These are phyloP conservation scores for Bolinopsis microptera DNA, from an alignment of 37 sponge, comb jelly and placozoan genomes.

Conservation along the genomic window DNA sequence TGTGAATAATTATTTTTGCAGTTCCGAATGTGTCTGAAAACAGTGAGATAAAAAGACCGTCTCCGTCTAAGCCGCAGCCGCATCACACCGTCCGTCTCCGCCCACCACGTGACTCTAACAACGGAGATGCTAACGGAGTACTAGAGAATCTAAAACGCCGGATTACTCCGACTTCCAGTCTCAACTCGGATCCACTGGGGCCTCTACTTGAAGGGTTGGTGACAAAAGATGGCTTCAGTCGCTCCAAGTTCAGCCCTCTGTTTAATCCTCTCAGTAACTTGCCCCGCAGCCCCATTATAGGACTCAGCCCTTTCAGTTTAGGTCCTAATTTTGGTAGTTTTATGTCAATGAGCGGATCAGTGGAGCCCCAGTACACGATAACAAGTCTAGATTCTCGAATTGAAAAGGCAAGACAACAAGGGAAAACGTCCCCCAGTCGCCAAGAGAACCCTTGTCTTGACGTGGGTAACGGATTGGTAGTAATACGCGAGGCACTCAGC, in stretches of 20 bases:
- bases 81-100: constrained; percentile 12
- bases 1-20: too few species aligned
- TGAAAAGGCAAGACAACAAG: not conserved
- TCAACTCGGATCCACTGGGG: constrained; percentile 55
- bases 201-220: constrained; percentile 43
- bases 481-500: constrained; percentile 40
- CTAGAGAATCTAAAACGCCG: not conserved
- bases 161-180: constrained; percentile 39
- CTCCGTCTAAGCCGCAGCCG: constrained; percentile 46
- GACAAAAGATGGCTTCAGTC: not conserved
- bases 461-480: constrained; percentile 59
- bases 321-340: constrained; percentile 28
- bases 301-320: constrained; percentile 54
- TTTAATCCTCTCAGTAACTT: constrained; percentile 34
- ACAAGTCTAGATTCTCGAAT: constrained; percentile 57
- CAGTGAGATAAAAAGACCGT: constrained; percentile 54
- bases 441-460: not conserved
- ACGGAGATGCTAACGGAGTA: not conserved
- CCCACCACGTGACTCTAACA: constrained; percentile 21
- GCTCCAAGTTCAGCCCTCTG: constrained; percentile 60
- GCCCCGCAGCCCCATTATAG: constrained; percentile 52
- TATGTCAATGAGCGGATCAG: constrained; percentile 21
- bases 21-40: constrained; percentile 59
- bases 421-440: not conserved
- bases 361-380: constrained; percentile 63